Conservation (phyloP, 2,113 vertebrate species). For the Vireo altiloquus region DNA sequence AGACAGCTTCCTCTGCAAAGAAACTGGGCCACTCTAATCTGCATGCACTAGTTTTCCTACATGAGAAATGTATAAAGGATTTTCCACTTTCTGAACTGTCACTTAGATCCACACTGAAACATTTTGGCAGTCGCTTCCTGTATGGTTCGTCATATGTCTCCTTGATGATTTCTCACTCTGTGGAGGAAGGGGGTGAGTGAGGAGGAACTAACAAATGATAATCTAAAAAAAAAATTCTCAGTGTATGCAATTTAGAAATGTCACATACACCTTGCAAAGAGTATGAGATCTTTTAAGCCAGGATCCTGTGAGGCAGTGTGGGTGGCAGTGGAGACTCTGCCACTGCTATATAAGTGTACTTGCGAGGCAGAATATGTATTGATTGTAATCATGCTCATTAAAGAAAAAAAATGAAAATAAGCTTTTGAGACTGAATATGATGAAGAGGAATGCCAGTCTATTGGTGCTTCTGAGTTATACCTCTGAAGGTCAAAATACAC, state of each 20-base stretch:
- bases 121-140: conserved; percentile 49
- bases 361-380: not conserved
- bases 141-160: conserved; percentile 34
- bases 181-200: not conserved
- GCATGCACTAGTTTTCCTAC: conserved; percentile 30
- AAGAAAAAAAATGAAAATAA: not conserved
- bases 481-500: not conserved
- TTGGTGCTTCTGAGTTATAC: not conserved
- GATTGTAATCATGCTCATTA: not conserved
- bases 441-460: not conserved
- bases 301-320: not conserved
- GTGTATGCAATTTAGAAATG: not conserved
- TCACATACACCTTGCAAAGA: not conserved
- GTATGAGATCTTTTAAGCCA: not conserved
- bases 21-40: conserved; percentile 36
- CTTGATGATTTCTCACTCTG: conserved; percentile 28
- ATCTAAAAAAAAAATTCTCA: not conserved
- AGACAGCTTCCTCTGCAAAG: not conserved
- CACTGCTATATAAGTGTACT: not conserved
- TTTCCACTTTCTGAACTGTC: conserved; percentile 54
- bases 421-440: not conserved
- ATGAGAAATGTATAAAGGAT: conserved; percentile 12
- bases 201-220: conserved; percentile 46
- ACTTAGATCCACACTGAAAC: conserved; percentile 22
- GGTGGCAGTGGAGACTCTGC: not conserved